These are phyloP conservation scores for Novumbra hubbsi DNA, from an alignment of 2,797 vertebrate genomes.

Conservation along the genomic window DNA sequence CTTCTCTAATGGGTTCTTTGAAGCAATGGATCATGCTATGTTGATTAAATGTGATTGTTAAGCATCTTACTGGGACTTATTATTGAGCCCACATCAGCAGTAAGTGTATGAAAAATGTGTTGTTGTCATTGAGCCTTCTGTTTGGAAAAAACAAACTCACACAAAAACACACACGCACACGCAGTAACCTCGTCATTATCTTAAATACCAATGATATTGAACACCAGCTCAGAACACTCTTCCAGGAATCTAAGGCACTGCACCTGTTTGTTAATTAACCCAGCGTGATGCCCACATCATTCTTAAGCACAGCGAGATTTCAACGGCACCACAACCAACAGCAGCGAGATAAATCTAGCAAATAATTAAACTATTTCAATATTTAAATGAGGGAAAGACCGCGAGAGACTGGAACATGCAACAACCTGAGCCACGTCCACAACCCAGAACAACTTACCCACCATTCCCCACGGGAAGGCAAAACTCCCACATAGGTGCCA, in stretches of 20 bases:
- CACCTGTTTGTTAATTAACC: neutral
- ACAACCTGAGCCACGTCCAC: neutral
- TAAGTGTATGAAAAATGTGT: slow-evolving; percentile 54
- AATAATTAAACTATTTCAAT: neutral
- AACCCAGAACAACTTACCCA: neutral
- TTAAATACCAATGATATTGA: slow-evolving; percentile 49
- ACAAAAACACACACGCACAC: neutral
- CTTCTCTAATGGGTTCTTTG: slow-evolving; percentile 24
- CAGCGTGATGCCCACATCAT: neutral
- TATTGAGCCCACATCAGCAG: slow-evolving; percentile 54
- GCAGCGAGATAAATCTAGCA: neutral
- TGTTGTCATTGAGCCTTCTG: slow-evolving; percentile 36
- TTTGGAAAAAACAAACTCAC: slow-evolving; percentile 30
- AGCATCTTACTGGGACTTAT: slow-evolving; percentile 53
- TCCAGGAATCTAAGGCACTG: neutral
- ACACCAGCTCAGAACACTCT: slow-evolving; percentile 7
- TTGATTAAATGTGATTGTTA: slow-evolving; percentile 58
- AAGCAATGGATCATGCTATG: slow-evolving; percentile 35
- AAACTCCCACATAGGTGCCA: too few relatives aligned
- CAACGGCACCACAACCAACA: neutral
- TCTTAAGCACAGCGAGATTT: too few relatives aligned
- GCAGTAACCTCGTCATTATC: slow-evolving; percentile 48
- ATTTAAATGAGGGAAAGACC: too few relatives aligned
- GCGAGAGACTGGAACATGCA: too few relatives aligned
- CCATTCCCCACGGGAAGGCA: too few relatives aligned